Evolutionary conservation across 2,888 invertebrate species (phyloP), one percentile per base, ranked within the genome.

Genomic region (Drosophila differens): DNA sequence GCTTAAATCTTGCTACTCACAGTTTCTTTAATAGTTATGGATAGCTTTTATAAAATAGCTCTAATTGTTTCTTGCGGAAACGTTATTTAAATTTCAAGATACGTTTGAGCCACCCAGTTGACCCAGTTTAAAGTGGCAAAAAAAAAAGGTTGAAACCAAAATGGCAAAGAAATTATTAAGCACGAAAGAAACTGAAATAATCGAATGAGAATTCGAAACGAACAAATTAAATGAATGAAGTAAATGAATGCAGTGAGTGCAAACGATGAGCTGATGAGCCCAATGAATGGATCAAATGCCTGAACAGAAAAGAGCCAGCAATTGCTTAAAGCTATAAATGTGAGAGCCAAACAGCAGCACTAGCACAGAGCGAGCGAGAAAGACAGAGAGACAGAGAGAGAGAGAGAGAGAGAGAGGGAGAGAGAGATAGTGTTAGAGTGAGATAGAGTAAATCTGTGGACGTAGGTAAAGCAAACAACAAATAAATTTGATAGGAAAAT

Each of bases 401-500:
- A 12, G 25, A 9, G 32, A 4, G 16, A 9, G 19, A n/a, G 55
- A 28, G 28, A 4, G 35, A 1, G 19, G 33, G 19, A 12, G 12
- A 28, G 35, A 47, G 39, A 53, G 1, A 22, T 5, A 14, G 28
- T n/a, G 32, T 39, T 10, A 2, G n/a, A 39, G n/a, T 9, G 12
- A 28, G 41, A 47, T 33, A 59, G 2, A 22, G 33, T 2, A 2
- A 12, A 28, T 28, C 19, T 4, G 39, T 39, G 39, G 5, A 54
- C 25, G 63, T 44, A 54, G 64, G 71, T 58, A 63, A 72, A 41
- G 51, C 74, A 61, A 74, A 81, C 65, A 78, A 77, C 76, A 80
- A 77, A 74, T 76, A 80, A 80, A 80, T 80, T 80, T 79, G 83
- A 80, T 80, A 82, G 80, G 77, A 74, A 79, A 82, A 82, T 82